These are phyloP conservation scores for Xenopus borealis DNA, from an alignment of 2,113 vertebrate species.

Conservation along the genomic window DNA sequence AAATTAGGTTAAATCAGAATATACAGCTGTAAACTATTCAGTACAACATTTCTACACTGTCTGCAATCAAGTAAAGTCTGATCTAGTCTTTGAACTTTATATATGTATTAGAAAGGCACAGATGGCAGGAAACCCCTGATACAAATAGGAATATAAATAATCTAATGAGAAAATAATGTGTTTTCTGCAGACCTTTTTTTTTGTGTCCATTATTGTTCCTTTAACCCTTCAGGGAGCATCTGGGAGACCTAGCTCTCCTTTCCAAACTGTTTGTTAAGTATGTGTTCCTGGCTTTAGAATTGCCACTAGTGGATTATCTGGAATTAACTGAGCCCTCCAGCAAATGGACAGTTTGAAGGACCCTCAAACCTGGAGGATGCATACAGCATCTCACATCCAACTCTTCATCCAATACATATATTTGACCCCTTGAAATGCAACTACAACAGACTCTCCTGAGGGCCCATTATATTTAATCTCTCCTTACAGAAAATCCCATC, in stretches of 20 bases:
- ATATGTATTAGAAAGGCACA: not conserved
- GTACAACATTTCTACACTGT: not conserved
- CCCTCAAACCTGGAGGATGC: no score
- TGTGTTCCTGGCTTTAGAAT: no score
- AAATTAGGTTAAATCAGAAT: not conserved
- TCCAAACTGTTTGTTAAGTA: no score
- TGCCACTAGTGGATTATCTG: no score
- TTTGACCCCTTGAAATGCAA: no score
- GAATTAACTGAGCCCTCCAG: no score
- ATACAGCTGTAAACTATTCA: slow-evolving; percentile 21
- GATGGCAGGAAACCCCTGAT: not conserved
- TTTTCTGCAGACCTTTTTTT: not conserved
- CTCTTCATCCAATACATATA: no score
- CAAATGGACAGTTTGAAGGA: no score
- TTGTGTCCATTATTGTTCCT: not conserved
- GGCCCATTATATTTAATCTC: no score
- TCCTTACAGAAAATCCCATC: no score
- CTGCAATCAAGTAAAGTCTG: slow-evolving; percentile 12
- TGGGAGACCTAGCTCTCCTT: not conserved
- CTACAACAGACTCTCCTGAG: no score
- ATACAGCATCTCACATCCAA: no score
- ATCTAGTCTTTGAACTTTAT: slow-evolving; percentile 17
- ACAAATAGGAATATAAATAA: slow-evolving; percentile 11
- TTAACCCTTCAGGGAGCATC: not conserved
- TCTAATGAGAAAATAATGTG: not conserved